Evolutionary conservation across 2,888 invertebrate genomes (phyloP), one percentile per base, ranked within the genome.

Genomic region (Abscondita cerata): DNA sequence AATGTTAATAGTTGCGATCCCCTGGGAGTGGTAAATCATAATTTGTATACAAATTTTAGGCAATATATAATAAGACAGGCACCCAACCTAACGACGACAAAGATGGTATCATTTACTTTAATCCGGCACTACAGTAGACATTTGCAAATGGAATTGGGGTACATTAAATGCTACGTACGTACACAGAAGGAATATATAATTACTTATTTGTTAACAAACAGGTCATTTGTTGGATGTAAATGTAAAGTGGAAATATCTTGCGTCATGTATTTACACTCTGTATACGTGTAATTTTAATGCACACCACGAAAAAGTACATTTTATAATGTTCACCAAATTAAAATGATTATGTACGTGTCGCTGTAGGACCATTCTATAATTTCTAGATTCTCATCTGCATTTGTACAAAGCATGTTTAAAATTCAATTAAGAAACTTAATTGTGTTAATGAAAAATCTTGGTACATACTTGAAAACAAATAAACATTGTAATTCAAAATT

Each of bases 21-120:
- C 61, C 25, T 16, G 56, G 56, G 61, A 56, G 55, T 52, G 34
- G 55, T 61, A 55, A 41, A 52, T 54, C 31, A 59, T 47, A 56
- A 61, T 50, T 40, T 38, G 50, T 56, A 56, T 60, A 60, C 59
- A 60, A 54, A 60, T 60, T 60, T 61, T 52, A 40, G 51, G 61
- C 47, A 47, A 55, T 52, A 55, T 56, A 61, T 60, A 60, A 54
- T 59, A 52, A 59, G 33, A 19, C 38, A 47, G 18, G 47, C 25
- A 53, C 48, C 33, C 52, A 51, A 51, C 25, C 34, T 31, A 47
- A 52, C 51, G 44, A 48, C 41, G 52, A 56, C 46, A 46, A 61
- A 41, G 61, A 58, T 62, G 54, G 54, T 52, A 31, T 31, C 31
- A 48, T 54, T 52, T 54, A 58, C 46, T 56, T 57, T 54, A 58